Base-by-base conservation (phyloP, 37 sponge, comb jelly and placozoan species). In the Theonella swinhoei region DNA sequence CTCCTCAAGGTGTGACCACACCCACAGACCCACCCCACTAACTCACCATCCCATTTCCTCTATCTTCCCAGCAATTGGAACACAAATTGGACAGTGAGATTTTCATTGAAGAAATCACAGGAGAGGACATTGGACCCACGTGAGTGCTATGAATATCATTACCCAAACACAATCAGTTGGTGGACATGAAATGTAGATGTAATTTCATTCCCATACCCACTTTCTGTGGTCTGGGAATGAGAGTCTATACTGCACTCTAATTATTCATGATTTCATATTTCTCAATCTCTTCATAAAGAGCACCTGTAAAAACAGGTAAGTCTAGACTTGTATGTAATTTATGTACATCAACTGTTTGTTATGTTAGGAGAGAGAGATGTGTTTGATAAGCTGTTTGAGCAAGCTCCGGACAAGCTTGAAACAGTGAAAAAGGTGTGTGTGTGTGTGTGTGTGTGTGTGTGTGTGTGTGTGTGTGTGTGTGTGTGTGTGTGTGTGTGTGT, bases 351-450 rank as follows among this genome's bases (percentile, higher is more conserved):
- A 7, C 33, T 67, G 30, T 67, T 32, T 67, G 8, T 17, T 60
- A 60, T 67, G 24, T 14, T 72, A 76, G 87, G 36, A 37, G 96
- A 95, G 37, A 74, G 88, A 72, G 98, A 98, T 90, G 99, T 98
- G 33, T 98, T 98, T 82, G 99, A 98, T 47, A 94, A 89, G 42
- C 85, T 98, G 67, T 98, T 98, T 81, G 94, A 95, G 19, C 88
- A 92, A 43, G 93, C 95, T 3, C 94, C 96, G 26, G 96, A 95
- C 38, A 95, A 94, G 64, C 84, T 98, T 32, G 88, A 92, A 38
- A 81, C 93, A 41, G 99, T 98, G 32, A 91, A 96, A 42, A 78
- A 79, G 72, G 95, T 94, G 39, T 83, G 82, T 66, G 5, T 4
- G 17, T 26, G 24, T 40, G 37, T 61, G 67, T n/a, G 8, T 34